A percentile compares a stretch with the other conserved stretches of the same genome.
Evolutionary conservation across 2,888 invertebrate species (phyloP).

Genomic region (Amiota minor): DNA sequence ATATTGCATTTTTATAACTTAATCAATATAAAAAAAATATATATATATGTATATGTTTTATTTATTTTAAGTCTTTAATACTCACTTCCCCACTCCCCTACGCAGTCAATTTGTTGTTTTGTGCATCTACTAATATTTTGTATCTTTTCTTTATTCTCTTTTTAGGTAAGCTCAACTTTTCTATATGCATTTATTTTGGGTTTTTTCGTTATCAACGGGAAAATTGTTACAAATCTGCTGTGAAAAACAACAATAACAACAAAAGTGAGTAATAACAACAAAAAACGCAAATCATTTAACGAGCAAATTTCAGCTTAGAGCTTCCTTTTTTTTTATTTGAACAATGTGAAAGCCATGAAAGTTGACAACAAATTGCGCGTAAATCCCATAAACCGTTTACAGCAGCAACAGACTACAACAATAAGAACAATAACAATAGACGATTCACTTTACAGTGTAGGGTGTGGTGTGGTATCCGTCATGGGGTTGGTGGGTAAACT

Average conservation of each 20-base stretch:
- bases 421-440: not conserved
- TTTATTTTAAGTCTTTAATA: constrained; percentile 16
- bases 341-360: constrained; percentile 53
- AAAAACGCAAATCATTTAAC: constrained; percentile 65
- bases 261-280: constrained; percentile 48
- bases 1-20: constrained; percentile 52
- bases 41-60: constrained; percentile 17
- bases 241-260: constrained; percentile 36
- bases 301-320: constrained; percentile 58
- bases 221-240: constrained; percentile 29
- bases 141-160: constrained; percentile 48
- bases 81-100: not conserved
- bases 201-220: constrained; percentile 31
- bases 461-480: too few relatives aligned
- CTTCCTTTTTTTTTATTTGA: constrained; percentile 53
- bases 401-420: constrained; percentile 55
- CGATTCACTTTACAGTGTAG: constrained; percentile 38
- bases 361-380: constrained; percentile 67
- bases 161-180: constrained; percentile 64
- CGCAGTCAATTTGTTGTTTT: too few relatives aligned
- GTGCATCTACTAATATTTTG: not conserved
- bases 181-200: constrained; percentile 43
- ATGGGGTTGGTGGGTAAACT: constrained; percentile 43
- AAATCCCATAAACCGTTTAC: constrained; percentile 70
- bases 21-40: constrained; percentile 58